Percentiles rank a stretch among this genome's conserved stretches.
phyloP scores from a whole-genome alignment of 2,797 vertebrate species.

The Sitta carolinensis region DNA sequence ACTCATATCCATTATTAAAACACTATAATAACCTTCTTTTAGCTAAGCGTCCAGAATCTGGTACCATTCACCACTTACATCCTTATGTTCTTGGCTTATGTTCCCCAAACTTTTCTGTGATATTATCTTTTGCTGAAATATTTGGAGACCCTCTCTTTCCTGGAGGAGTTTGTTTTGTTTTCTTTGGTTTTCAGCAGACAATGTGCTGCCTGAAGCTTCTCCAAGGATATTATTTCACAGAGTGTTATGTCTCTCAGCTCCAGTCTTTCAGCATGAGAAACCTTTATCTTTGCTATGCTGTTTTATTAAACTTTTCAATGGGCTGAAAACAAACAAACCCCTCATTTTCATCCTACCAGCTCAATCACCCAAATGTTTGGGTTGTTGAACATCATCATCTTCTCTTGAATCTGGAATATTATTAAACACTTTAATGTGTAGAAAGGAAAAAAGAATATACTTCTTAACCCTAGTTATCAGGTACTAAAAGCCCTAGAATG shows the following conservation, averaged over 20 bases:
- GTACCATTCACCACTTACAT: background rate
- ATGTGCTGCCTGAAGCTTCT: background rate
- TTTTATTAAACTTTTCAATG: background rate
- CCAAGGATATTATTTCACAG: background rate
- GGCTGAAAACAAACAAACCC: background rate
- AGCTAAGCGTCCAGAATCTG: background rate
- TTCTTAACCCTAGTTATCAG: background rate
- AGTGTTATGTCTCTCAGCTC: background rate
- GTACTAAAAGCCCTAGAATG: background rate
- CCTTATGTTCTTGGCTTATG: accelerated
- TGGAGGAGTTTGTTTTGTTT: background rate
- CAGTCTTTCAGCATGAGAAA: background rate
- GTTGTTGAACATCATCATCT: background rate
- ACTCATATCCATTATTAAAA: background rate
- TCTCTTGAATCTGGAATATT: background rate
- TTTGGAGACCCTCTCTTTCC: background rate
- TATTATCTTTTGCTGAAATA: background rate
- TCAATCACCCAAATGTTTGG: background rate
- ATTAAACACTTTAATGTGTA: background rate
- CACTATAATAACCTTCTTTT: background rate
- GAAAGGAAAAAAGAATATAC: background rate
- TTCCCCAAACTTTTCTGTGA: background rate
- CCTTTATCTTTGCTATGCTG: background rate
- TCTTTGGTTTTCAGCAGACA: background rate
- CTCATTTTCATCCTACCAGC: background rate